Base-by-base conservation (phyloP, 1,140 invertebrate genomes). In the Drosophila sechellia region DNA sequence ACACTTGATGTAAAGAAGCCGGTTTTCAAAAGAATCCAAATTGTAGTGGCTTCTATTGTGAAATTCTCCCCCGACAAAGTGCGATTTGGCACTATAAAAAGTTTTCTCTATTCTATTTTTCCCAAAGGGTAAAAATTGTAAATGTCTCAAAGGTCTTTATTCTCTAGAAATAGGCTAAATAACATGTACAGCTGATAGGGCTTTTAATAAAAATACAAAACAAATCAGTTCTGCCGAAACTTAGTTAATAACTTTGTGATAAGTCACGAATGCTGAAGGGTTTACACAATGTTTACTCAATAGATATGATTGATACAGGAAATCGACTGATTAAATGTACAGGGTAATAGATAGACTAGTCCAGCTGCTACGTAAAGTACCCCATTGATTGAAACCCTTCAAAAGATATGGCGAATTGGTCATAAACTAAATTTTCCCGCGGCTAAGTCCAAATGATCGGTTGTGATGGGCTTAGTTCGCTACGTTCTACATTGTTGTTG, bases 1-100 rank as follows among this genome's bases (percentile, higher is more conserved):
- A 86, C 79, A 83, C 70, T 79, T 63, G 59, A 22, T 65, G 56
- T 79, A 87, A 87, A 74, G 59, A 54, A 64, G 70, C 60, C 75
- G 58, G 42, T 58, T 80, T 80, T 60, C 45, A 58, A 49, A 58
- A 52, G 6, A 46, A 46, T 12, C 35, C 25, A 15, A 20, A 39
- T 12, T 53, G 15, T 40, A 42, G 25, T 11, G 20, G 15, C 35
- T 22, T 31, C 52, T 54, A 71, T 87, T 79, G 79, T 76, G 75
- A 81, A 86, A 86, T 87, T 68, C 43, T 31, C 49, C 50, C 68
- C 68, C 64, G 13, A 78, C 65, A 48, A 48, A 55, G 52, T 46
- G 17, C 5, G 17, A 66, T 57, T 73, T 68, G 35, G 37, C 34
- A 54, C 58, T 37, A 56, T 49, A 12, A 45, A 64, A 6, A 27